Base-by-base conservation (phyloP, 2,113 vertebrate species). In the Takifugu flavidus region DNA sequence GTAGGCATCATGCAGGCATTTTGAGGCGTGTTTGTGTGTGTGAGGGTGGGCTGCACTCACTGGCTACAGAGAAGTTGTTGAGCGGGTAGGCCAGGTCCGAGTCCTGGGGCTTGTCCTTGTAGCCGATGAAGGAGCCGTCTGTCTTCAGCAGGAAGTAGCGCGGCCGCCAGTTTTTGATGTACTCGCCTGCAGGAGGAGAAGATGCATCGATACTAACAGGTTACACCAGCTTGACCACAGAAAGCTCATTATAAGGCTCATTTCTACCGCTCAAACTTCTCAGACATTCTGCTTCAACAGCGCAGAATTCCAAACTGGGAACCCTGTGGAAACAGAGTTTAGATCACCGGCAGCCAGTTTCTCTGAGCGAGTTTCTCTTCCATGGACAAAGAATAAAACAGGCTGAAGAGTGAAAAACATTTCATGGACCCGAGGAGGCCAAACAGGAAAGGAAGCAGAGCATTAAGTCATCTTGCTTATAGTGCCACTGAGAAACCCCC, bases 11-110 rank as follows among this genome's bases (percentile, higher is more conserved):
- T 20, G 20, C 20, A 20, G 20, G 20, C 20, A 20, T 20, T 20
- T 20, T 20, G 20, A 20, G 20, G 20, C 20, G 20, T 20, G 20
- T 20, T 20, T 20, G 20, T 20, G 20, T 20, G 20, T 20, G 20
- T 20, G 20, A 20, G 20, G 20, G 20, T 20, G 20, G 25, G 39
- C 20, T 4, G 2, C 27, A 83, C 96, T 60, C 91, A 98, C 96
- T 98, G 92, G 95, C 96, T 87, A 98, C 96, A 75, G 96, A 98
- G 89, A 98, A 98, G 91, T 98, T 98, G 90, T 98, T 98, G 88
- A 98, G 94, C 55, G 96, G 96, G 87, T 98, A 96, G 73, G 95
- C 94, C 82, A 98, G 89, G 91, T 98, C 96, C 29, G 94, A 94
- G 87, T 98, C 95, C 90, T 98, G 95, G 31, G 96, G 96, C 85